A percentile compares a stretch with the other conserved stretches of the same genome.
Evolutionary conservation across 2,113 vertebrate species (phyloP).

Genomic region (Microcebus jonahi): DNA sequence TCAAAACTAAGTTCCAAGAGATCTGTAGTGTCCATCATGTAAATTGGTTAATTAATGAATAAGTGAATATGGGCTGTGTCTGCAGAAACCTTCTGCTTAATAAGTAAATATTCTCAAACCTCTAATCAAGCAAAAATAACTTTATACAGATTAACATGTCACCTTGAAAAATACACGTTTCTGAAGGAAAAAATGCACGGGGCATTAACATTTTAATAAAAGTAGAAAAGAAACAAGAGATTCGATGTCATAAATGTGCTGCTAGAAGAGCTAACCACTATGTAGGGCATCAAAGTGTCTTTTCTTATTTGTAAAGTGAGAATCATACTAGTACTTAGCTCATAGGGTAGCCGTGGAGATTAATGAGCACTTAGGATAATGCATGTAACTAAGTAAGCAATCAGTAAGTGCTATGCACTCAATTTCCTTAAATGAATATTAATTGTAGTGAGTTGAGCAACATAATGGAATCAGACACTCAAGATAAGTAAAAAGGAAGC

Average conservation of each 20-base stretch:
- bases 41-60: constrained; percentile 26
- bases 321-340: neutral
- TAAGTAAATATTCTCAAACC: constrained; percentile 13
- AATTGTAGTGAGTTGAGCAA: constrained; percentile 20
- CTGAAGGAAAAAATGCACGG: neutral
- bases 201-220: neutral
- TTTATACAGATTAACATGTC: constrained; percentile 4
- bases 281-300: neutral
- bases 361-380: constrained; percentile 14
- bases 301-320: constrained; percentile 46
- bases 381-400: constrained; percentile 9
- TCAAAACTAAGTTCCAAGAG: neutral
- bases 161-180: constrained; percentile 2
- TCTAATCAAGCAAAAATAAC: neutral
- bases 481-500: neutral
- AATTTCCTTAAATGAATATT: constrained; percentile 16
- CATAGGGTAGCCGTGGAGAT: constrained; percentile 8
- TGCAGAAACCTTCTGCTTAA: constrained; percentile 4
- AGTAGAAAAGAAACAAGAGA: neutral
- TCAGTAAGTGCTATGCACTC: constrained; percentile 20
- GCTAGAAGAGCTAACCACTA: neutral
- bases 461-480: neutral
- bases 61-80: neutral
- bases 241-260: neutral
- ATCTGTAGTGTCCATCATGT: neutral